Evolutionary conservation across 2,113 vertebrate genomes (phyloP).

Genomic region (Hydrolagus affinis): DNA sequence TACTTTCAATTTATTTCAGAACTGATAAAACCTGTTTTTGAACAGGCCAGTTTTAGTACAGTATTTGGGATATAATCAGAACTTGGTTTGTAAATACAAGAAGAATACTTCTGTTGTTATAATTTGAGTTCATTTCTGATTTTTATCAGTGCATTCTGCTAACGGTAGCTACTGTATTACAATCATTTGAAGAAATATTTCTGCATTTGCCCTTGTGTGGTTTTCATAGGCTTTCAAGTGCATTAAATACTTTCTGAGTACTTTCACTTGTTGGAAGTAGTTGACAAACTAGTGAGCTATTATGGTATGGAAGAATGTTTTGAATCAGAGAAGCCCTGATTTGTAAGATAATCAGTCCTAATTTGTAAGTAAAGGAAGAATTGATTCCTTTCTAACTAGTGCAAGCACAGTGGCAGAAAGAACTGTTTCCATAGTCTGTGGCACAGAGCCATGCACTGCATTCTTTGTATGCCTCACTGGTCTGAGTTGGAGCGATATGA

Average conservation of each 20-base stretch:
- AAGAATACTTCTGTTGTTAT: background rate
- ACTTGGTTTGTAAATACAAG: background rate
- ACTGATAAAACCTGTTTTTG: no score
- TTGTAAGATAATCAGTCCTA: background rate
- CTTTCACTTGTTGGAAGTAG: background rate
- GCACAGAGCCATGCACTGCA: conserved; percentile 19
- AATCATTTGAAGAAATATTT: background rate
- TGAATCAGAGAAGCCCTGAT: conserved; percentile 7
- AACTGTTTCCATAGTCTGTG: background rate
- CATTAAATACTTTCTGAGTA: background rate
- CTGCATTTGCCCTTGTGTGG: background rate
- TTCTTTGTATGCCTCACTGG: conserved; percentile 14
- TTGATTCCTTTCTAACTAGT: conserved; percentile 22
- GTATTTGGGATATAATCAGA: no score
- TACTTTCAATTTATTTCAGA: no score
- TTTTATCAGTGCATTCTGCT: background rate
- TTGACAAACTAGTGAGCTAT: background rate
- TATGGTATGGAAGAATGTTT: conserved; percentile 15
- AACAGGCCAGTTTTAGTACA: no score
- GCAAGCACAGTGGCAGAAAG: background rate
- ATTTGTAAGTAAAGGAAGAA: background rate
- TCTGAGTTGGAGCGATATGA: conserved; percentile 5
- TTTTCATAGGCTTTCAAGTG: conserved; percentile 3
- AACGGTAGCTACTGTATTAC: background rate
- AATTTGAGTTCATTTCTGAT: background rate